These are phyloP conservation scores for Formica exsecta DNA, from an alignment of 1,140 invertebrate genomes.

Conservation along the genomic window DNA sequence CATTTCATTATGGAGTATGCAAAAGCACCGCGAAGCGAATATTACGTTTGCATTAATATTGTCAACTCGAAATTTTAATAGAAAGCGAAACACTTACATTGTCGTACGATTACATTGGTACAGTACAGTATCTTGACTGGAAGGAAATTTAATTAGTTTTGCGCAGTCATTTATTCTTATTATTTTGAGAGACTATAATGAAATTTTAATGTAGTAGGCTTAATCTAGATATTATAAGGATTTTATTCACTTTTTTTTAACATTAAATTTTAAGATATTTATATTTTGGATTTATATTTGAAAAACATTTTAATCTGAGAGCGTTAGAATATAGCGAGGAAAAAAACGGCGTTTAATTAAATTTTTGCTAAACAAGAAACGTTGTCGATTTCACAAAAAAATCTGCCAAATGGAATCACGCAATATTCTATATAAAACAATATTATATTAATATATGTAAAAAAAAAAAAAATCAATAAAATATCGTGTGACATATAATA, in stretches of 20 bases:
- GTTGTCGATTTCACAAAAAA: not conserved
- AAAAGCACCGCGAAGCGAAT: not conserved
- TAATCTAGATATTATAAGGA: not conserved
- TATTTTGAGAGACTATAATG: constrained; percentile 6
- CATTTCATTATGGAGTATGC: not conserved
- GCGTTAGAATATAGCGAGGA: not conserved
- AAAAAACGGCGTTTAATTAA: not conserved
- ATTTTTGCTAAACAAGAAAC: not conserved
- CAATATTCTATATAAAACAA: not conserved
- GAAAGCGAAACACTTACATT: constrained; percentile 29
- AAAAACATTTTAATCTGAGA: constrained; percentile 6
- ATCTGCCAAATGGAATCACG: not conserved
- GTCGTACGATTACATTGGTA: constrained; percentile 6
- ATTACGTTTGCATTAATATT: constrained; percentile 15
- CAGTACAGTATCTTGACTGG: not conserved
- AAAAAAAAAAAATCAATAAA: not conserved
- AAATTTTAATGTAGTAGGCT: constrained; percentile 18
- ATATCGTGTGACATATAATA: not conserved
- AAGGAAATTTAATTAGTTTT: constrained; percentile 41
- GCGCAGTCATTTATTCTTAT: constrained; percentile 26
- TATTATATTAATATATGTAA: constrained; percentile 12
- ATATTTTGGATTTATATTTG: not conserved
- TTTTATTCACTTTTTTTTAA: not conserved
- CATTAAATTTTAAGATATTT: constrained; percentile 22
- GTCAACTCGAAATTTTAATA: constrained; percentile 32